These are phyloP conservation scores for Phallusia fumigata DNA, from an alignment of 23 tunicate genomes.

Conservation along the genomic window DNA sequence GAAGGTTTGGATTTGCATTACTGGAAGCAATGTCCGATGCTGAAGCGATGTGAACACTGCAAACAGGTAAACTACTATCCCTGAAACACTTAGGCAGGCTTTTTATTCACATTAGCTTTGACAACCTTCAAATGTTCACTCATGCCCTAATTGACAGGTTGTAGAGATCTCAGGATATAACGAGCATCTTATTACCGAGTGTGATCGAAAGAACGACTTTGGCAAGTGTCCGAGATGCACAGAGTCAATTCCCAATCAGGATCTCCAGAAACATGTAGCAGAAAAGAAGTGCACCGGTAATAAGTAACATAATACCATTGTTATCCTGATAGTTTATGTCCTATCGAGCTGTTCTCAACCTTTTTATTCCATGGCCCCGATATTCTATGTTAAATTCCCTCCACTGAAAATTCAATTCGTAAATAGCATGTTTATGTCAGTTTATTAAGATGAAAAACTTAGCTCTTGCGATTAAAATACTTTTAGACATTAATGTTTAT, in stretches of 20 bases:
- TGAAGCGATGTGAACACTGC: constrained; percentile 87
- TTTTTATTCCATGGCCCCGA: too few species aligned
- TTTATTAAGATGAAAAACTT: too few species aligned
- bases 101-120: too few species aligned
- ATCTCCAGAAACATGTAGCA: constrained; percentile 48
- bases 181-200: constrained; percentile 78
- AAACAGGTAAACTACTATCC: constrained; percentile 21
- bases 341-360: too few species aligned
- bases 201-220: constrained; percentile 59
- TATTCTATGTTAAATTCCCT: too few species aligned
- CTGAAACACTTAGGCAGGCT: too few species aligned
- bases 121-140: not conserved
- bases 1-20: constrained; percentile 92
- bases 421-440: too few species aligned
- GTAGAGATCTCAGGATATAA: constrained; percentile 70
- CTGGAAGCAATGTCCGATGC: constrained; percentile 98
- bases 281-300: constrained; percentile 77
- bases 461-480: too few species aligned
- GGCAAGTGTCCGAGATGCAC: constrained; percentile 80
- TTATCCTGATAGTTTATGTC: too few species aligned
- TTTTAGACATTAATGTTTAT: too few species aligned
- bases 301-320: too few species aligned
- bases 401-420: too few species aligned
- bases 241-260: constrained; percentile 53
- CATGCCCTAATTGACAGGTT: not conserved